Conservation (phyloP, 1,140 invertebrate genomes). For the Laupala kohalensis region DNA sequence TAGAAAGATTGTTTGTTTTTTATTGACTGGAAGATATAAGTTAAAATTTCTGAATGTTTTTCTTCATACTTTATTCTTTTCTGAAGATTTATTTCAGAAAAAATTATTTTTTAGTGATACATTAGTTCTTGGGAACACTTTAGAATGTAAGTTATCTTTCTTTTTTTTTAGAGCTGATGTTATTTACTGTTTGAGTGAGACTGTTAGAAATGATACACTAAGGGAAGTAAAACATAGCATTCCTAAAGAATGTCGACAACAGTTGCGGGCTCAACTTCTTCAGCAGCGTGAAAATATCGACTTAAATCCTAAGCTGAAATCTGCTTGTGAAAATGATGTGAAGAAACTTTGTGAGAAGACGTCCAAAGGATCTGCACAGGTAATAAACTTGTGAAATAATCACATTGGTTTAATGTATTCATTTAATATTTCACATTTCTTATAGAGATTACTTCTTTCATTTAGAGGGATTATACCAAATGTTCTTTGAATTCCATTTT, state of each 20-base stretch:
- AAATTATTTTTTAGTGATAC: too few relatives aligned
- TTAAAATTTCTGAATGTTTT: too few relatives aligned
- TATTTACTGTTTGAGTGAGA: constrained; percentile 79
- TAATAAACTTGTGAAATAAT: constrained; percentile 24
- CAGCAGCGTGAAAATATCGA: constrained; percentile 76
- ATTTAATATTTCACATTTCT: too few relatives aligned
- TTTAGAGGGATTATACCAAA: too few relatives aligned
- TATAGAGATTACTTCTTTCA: too few relatives aligned
- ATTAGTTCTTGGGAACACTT: too few relatives aligned
- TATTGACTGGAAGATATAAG: too few relatives aligned
- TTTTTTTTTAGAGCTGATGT: constrained; percentile 55
- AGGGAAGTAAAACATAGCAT: constrained; percentile 60
- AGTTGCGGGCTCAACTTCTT: constrained; percentile 75
- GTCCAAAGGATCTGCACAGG: constrained; percentile 62
- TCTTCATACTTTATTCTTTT: too few relatives aligned
- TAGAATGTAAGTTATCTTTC: neutral
- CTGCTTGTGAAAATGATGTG: constrained; percentile 66
- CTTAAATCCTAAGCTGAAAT: constrained; percentile 66
- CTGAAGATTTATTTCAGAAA: too few relatives aligned
- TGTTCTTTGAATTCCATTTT: too few relatives aligned
- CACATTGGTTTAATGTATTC: neutral
- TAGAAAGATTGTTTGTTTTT: too few relatives aligned
- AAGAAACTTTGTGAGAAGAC: constrained; percentile 54
- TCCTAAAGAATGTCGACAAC: constrained; percentile 72
- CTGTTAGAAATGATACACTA: constrained; percentile 79